Evolutionary conservation across 2,888 invertebrate genomes (phyloP).

Genomic region (Hermaeophaga mercurialis): DNA sequence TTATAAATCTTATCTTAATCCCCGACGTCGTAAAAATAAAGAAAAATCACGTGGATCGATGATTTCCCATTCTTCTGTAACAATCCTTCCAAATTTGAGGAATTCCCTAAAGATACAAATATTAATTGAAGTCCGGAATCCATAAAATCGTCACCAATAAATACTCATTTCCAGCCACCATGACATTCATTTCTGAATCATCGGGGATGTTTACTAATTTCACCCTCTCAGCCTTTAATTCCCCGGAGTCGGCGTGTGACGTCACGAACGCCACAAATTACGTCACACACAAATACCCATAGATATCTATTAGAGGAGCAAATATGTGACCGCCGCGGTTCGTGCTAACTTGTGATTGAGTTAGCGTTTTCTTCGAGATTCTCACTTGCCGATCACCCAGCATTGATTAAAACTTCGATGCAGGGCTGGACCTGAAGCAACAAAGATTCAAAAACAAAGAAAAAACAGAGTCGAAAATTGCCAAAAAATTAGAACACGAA

Average conservation of each 20-base stretch:
- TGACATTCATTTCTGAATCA: constrained; percentile 34
- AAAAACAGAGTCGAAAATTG: too few species aligned
- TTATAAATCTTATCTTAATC: too few species aligned
- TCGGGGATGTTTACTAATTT: constrained; percentile 37
- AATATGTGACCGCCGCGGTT: constrained; percentile 50
- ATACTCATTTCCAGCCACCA: constrained; percentile 30
- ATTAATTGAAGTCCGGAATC: constrained; percentile 7
- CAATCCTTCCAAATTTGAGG: too few species aligned
- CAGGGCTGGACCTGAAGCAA: constrained; percentile 2
- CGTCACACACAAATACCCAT: constrained; percentile 53
- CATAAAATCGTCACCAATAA: constrained; percentile 28
- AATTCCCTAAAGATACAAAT: constrained; percentile 14
- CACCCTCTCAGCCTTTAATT: constrained; percentile 17
- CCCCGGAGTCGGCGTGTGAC: constrained; percentile 40
- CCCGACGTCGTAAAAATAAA: too few species aligned
- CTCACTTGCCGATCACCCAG: constrained; percentile 45
- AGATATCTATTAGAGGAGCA: constrained; percentile 55
- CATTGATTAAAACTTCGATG: constrained; percentile 48
- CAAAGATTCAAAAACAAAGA: too few species aligned
- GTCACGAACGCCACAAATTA: constrained; percentile 46
- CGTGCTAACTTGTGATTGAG: constrained; percentile 56
- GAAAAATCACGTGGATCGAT: too few species aligned
- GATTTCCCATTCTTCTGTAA: too few species aligned
- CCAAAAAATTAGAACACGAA: too few species aligned
- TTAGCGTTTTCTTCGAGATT: constrained; percentile 42